phyloP scores from a whole-genome alignment of 2,113 vertebrate species.

The Sisor rabdophorus region DNA sequence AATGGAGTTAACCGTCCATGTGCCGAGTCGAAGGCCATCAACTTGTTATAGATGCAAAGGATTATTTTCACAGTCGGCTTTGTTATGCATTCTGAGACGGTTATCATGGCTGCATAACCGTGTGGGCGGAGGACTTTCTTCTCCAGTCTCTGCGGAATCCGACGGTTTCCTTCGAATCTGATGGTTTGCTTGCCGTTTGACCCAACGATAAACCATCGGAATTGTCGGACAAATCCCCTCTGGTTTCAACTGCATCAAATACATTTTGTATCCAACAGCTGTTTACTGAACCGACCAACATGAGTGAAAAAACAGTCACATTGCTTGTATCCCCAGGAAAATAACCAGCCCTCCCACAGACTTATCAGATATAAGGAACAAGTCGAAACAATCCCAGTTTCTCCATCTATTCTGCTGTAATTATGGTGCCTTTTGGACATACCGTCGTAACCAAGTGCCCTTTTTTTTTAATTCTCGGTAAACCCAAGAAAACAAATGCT shows the following conservation, averaged over 20 bases:
- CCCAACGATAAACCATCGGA: too few relatives aligned
- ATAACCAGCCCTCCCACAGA: too few relatives aligned
- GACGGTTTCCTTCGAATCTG: background rate
- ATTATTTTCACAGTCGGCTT: background rate
- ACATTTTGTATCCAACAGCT: background rate
- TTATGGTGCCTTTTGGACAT: slow-evolving; percentile 1
- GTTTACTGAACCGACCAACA: background rate
- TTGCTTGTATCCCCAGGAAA: background rate
- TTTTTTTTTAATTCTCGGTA: background rate
- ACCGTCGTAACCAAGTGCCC: background rate
- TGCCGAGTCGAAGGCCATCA: background rate
- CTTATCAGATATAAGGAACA: background rate
- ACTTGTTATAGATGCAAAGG: background rate
- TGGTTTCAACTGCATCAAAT: background rate
- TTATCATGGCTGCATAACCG: background rate
- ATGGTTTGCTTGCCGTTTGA: background rate
- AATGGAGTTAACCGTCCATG: background rate
- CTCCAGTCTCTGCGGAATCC: background rate
- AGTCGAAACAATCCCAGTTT: background rate
- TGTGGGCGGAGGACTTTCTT: background rate
- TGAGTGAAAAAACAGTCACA: background rate
- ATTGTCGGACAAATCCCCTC: background rate
- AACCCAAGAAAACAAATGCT: background rate
- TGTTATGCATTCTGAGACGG: background rate
- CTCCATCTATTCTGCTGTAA: background rate